Conservation (phyloP, 2,888 invertebrate genomes). For the Villa cingulata region DNA sequence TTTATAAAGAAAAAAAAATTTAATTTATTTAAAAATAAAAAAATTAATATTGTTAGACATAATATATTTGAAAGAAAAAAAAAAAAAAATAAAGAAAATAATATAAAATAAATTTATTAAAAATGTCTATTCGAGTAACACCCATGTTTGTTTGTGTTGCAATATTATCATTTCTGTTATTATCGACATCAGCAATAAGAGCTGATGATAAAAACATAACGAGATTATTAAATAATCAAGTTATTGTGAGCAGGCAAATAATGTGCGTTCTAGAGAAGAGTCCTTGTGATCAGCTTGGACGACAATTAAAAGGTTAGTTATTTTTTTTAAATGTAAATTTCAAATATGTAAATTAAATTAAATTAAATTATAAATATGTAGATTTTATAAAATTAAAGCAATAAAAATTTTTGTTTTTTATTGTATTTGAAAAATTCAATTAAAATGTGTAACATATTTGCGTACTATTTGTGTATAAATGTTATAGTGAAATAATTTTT, state of each 20-base stretch:
- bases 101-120: neutral
- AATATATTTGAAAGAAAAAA: neutral
- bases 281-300: conserved; percentile 46
- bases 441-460: too few species aligned
- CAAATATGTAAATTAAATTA: neutral
- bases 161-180: conserved; percentile 13
- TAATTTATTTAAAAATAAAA: too few species aligned
- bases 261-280: conserved; percentile 44
- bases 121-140: conserved; percentile 17
- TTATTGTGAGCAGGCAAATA: conserved; percentile 38
- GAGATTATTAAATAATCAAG: conserved; percentile 30
- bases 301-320: conserved; percentile 44
- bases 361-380: too few species aligned
- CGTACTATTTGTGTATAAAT: too few species aligned
- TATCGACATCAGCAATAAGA: conserved; percentile 13
- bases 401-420: too few species aligned
- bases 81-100: neutral
- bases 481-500: too few species aligned
- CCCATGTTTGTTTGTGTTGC: conserved; percentile 15
- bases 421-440: too few species aligned
- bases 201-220: conserved; percentile 30
- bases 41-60: too few species aligned
- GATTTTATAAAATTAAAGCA: too few species aligned
- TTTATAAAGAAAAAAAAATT: too few species aligned
- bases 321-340: too few species aligned